Evolutionary conservation across 2,113 vertebrate species (phyloP).

Genomic region (Psophia crepitans): DNA sequence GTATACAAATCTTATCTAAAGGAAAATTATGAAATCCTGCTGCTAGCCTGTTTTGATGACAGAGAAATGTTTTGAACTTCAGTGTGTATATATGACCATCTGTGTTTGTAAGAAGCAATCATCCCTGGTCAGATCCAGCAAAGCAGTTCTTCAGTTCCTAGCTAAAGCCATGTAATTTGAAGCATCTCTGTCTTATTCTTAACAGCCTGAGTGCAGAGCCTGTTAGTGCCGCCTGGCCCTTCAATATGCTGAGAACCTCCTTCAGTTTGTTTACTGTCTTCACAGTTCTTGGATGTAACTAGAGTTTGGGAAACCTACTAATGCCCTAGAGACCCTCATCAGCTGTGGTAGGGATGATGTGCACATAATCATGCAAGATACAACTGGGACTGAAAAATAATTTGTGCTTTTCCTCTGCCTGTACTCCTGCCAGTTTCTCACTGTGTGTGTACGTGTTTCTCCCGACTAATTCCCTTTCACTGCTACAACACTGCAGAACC

Average conservation of each 20-base stretch:
- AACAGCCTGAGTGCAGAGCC: background rate
- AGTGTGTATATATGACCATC: background rate
- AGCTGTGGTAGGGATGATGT: background rate
- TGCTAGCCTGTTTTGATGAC: background rate
- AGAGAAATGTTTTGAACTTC: background rate
- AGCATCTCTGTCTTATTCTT: background rate
- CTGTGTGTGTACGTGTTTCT: fast-evolving
- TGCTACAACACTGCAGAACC: background rate
- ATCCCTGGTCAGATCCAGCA: background rate
- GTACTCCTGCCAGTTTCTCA: background rate
- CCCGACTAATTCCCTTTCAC: background rate
- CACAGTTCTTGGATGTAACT: background rate
- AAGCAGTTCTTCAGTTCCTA: background rate
- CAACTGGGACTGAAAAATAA: background rate
- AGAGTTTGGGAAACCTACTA: background rate
- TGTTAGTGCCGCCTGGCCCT: background rate
- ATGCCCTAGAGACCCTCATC: background rate
- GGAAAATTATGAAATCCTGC: background rate
- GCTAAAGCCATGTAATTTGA: background rate
- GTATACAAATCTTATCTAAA: background rate
- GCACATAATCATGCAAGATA: background rate
- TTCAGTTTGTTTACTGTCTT: background rate
- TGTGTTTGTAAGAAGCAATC: background rate
- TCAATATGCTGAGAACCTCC: background rate
- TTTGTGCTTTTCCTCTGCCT: background rate